These are phyloP conservation scores for Morpho deidamia DNA, from an alignment of 2,888 invertebrate genomes.

Conservation along the genomic window DNA sequence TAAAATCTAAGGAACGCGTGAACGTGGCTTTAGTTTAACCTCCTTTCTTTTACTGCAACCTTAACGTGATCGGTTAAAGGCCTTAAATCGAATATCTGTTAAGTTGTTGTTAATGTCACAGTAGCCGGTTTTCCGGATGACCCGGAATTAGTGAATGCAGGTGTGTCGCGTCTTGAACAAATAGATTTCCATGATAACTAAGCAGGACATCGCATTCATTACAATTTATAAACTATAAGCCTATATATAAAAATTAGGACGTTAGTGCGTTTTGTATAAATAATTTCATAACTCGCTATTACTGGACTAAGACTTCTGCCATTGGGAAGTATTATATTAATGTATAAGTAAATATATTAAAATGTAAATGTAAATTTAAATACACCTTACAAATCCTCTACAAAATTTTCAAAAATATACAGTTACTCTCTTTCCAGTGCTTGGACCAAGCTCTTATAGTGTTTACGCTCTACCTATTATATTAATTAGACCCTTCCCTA, in stretches of 20 bases:
- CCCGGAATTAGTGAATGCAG: constrained; percentile 26
- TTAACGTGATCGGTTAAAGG: constrained; percentile 9
- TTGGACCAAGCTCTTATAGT: too few species aligned
- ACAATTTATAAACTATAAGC: background rate
- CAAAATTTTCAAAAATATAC: too few species aligned
- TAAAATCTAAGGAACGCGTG: constrained; percentile 2
- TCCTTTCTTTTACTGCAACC: constrained; percentile 9
- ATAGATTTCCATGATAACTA: constrained; percentile 10
- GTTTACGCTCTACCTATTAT: too few species aligned
- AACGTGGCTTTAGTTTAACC: constrained; percentile 6
- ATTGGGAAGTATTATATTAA: too few species aligned
- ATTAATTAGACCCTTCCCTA: too few species aligned
- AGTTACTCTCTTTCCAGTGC: too few species aligned
- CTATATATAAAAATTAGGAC: constrained; percentile 1
- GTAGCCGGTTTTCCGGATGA: constrained; percentile 33
- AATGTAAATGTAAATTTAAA: too few species aligned
- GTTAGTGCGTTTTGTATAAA: background rate
- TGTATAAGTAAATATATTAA: too few species aligned
- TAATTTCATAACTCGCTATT: too few species aligned
- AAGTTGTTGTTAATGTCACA: constrained; percentile 28
- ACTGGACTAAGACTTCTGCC: too few species aligned
- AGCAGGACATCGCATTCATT: constrained; percentile 4
- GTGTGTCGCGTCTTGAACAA: constrained; percentile 24
- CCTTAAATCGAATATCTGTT: constrained; percentile 3
- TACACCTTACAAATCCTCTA: too few species aligned